Conservation (phyloP, 2,797 vertebrate genomes). For the Tragopan temminckii region DNA sequence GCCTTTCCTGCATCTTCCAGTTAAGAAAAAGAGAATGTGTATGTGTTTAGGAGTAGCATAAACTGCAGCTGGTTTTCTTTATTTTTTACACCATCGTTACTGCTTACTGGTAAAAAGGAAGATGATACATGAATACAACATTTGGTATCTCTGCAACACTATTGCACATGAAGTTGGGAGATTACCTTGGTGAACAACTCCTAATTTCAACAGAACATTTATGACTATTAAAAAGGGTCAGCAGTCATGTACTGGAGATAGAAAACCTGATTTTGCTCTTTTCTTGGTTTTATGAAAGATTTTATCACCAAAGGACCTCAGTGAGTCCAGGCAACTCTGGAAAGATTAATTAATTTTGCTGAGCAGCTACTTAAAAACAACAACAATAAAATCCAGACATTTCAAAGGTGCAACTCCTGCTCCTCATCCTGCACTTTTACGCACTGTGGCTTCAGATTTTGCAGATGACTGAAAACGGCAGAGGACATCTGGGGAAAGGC, state of each 20-base stretch:
- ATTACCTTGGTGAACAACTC: neutral
- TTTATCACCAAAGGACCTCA: neutral
- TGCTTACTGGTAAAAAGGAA: neutral
- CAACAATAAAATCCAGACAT: neutral
- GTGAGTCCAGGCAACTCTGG: neutral
- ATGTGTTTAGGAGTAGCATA: conserved; percentile 12
- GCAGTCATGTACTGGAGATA: neutral
- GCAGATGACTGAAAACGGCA: neutral
- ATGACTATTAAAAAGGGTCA: neutral
- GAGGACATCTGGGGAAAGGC: neutral
- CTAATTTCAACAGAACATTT: neutral
- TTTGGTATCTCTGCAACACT: neutral
- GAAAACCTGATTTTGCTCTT: neutral
- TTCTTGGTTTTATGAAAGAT: neutral
- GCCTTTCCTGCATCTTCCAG: neutral
- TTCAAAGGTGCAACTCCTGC: neutral
- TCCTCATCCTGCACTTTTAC: fast-evolving
- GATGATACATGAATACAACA: neutral
- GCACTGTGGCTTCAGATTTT: neutral
- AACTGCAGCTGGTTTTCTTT: conserved; percentile 27
- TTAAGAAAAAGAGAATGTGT: neutral
- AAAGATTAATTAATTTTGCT: neutral
- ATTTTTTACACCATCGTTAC: neutral
- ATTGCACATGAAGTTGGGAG: neutral
- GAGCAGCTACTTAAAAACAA: neutral